Conservation (phyloP, 2,113 vertebrate genomes). For the Neotoma lepida region DNA sequence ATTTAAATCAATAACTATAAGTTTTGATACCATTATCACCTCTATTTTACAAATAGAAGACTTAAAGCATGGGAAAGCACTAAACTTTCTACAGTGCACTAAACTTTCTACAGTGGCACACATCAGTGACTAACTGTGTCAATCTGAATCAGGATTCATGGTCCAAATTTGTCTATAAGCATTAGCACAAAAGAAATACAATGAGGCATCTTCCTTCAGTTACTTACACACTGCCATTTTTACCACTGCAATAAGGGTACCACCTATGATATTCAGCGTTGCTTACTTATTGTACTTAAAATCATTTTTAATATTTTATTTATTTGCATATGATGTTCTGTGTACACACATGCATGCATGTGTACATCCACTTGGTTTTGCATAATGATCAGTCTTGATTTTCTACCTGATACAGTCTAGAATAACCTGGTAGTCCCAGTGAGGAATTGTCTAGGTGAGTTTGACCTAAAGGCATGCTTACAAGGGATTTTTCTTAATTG, state of each 20-base stretch:
- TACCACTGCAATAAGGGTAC: background rate
- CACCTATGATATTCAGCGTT: background rate
- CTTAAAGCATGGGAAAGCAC: background rate
- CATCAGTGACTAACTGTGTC: background rate
- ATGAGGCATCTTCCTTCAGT: background rate
- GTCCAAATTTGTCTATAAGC: background rate
- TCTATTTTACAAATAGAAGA: background rate
- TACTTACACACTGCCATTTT: background rate
- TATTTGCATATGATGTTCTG: background rate
- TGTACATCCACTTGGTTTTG: background rate
- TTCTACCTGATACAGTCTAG: background rate
- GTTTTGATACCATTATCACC: background rate
- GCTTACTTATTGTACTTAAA: background rate
- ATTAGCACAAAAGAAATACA: background rate
- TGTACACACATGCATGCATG: background rate
- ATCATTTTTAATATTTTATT: background rate
- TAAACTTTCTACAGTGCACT: background rate
- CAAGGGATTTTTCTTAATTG: background rate
- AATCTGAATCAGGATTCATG: background rate
- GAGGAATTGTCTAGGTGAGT: background rate
- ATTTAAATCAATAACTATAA: slow-evolving; percentile 17
- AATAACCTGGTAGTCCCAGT: background rate
- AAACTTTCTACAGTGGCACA: background rate
- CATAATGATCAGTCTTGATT: background rate
- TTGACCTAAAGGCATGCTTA: background rate